Base-by-base conservation (phyloP, 2,888 invertebrate species). In the Mythimna loreyi region DNA sequence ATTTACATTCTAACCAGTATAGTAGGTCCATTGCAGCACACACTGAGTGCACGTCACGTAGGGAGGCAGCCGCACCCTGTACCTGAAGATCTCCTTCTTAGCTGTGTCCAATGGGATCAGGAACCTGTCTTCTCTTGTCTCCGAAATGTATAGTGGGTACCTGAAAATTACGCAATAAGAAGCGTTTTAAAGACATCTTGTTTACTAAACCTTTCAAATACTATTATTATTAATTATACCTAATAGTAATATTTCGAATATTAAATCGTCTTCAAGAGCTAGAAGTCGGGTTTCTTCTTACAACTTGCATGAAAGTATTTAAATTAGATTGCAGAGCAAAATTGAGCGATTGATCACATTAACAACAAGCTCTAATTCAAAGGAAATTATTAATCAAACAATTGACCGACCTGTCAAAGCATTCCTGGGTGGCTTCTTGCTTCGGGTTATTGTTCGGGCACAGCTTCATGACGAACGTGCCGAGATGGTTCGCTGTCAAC, bases 21-120 rank as follows among this genome's bases (percentile, higher is more conserved):
- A 98, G 91, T 99, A 99, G 68, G 97, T 98, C 99, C 99, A 99
- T 89, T 99, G 98, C n/a, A 99, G 90, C 6, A 99, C 98, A 87
- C 99, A 99, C 85, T 98, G 98, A 0, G 98, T 97, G 87, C 99
- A 99, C 0, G 98, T 98, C 3, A 99, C 91, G 85, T 97, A 98
- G 0, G 98, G 96, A 0, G 99, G 99, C 60, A 99, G 94, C 4
- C 97, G 96, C 0, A 98, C 98, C 77, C 97, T 96, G 90, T 98
- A 98, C 67, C 97, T 96, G 85, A 96, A 96, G 68, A 93, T 93
- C 71, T 96, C 97, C 88, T 97, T 97, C 92, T 98, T 98, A 60
- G 97, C 97, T 4, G 97, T 97, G 83, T 98, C 97, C 70, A 96
- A 92, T 0, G 98, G 98, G 74, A 98, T 98, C 13, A 97, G 91